A percentile compares a stretch with the other conserved stretches of the same genome.
Conservation (phyloP, 2,113 vertebrate species). For the Microcebus jonahi region DNA sequence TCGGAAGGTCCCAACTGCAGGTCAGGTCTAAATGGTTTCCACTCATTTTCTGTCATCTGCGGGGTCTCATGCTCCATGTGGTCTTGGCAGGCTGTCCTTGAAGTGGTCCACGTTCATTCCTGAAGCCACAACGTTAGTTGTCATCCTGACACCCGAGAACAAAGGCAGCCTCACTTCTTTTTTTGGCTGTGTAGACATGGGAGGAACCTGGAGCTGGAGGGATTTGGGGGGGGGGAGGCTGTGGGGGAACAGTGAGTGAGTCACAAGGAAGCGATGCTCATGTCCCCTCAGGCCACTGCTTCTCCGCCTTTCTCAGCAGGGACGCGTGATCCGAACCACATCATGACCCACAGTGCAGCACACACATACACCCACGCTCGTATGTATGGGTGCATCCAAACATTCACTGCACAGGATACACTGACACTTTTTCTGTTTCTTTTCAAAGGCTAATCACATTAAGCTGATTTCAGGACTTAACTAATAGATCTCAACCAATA, state of each 20-base stretch:
- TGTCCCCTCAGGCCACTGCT: background rate
- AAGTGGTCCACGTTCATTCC: background rate
- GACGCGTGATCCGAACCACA: background rate
- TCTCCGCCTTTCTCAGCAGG: background rate
- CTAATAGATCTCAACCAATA: background rate
- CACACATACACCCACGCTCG: no score
- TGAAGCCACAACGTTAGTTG: no score
- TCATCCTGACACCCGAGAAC: background rate
- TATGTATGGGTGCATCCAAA: background rate
- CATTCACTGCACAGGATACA: no score
- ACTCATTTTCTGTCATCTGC: background rate
- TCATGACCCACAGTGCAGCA: background rate
- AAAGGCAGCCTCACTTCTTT: background rate
- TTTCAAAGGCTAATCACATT: background rate
- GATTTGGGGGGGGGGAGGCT: background rate
- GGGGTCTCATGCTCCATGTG: background rate
- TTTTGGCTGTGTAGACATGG: background rate
- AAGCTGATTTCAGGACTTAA: background rate
- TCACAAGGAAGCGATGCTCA: background rate
- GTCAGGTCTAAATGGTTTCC: background rate
- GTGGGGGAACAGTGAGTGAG: accelerated
- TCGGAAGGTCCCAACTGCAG: background rate
- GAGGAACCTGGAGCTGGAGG: background rate
- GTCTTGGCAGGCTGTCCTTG: background rate
- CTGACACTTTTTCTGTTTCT: background rate